Conservation (phyloP, 2,797 vertebrate species). For the Sebastes wilsoni region DNA sequence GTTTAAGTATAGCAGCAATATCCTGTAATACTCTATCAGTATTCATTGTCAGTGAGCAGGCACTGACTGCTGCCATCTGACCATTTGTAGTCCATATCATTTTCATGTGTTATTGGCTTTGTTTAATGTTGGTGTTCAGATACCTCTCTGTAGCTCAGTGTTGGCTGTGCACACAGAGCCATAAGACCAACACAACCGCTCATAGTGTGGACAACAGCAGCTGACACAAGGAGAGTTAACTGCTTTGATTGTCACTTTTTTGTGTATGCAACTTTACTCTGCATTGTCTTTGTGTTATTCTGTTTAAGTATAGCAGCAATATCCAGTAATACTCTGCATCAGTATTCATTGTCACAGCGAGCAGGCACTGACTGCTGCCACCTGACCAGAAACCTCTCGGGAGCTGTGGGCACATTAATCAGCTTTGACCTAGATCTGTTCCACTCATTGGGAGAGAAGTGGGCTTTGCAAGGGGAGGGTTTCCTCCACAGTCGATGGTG, state of each 20-base stretch:
- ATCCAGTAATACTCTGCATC: conserved; percentile 36
- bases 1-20: background rate
- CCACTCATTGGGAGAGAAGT: conserved; percentile 66
- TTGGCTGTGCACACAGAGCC: background rate
- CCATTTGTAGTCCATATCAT: conserved; percentile 7
- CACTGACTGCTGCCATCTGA: conserved; percentile 73
- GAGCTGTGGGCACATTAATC: conserved; percentile 82
- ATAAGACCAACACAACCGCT: background rate
- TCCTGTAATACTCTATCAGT: conserved; percentile 42
- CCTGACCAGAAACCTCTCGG: conserved; percentile 76
- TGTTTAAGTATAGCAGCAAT: background rate
- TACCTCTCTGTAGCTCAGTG: background rate
- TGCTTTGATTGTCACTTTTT: background rate
- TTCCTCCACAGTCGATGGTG: conserved; percentile 60
- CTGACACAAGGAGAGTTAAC: background rate
- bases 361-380: conserved; percentile 64
- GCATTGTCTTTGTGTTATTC: background rate
- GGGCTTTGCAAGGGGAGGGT: conserved; percentile 64
- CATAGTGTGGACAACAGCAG: conserved; percentile 21
- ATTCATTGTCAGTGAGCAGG: conserved; percentile 58
- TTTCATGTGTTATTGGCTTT: background rate
- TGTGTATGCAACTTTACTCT: background rate
- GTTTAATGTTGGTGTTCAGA: background rate
- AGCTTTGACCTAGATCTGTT: conserved; percentile 85
- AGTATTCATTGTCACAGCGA: conserved; percentile 57